Evolutionary conservation across 1,140 invertebrate genomes (phyloP).

Genomic region (Drosophila bocki): DNA sequence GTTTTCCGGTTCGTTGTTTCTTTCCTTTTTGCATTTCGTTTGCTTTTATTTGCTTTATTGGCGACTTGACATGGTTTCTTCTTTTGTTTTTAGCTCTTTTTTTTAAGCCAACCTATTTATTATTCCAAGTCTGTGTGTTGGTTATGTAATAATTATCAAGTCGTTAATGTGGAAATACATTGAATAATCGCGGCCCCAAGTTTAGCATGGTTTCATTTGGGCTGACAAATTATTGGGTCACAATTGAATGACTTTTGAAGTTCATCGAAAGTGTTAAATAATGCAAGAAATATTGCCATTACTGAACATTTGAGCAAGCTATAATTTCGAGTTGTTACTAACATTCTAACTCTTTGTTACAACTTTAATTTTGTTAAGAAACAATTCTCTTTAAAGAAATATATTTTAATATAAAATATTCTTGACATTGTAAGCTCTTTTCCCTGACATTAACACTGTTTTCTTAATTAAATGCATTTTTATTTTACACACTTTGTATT

Average conservation of each 20-base stretch:
- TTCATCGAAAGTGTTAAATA: not conserved
- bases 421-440: not conserved
- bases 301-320: not conserved
- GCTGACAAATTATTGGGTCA: conserved; percentile 16
- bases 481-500: too few species aligned
- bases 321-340: not conserved
- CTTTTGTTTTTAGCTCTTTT: conserved; percentile 40
- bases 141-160: conserved; percentile 76
- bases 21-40: conserved; percentile 62
- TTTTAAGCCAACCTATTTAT: conserved; percentile 55
- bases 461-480: too few species aligned
- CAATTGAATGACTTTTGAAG: conserved; percentile 9
- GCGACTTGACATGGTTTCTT: conserved; percentile 72
- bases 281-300: not conserved
- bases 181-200: conserved; percentile 46
- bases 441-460: not conserved
- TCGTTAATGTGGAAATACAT: conserved; percentile 55
- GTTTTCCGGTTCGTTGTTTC: conserved; percentile 54
- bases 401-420: not conserved
- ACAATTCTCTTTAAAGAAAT: not conserved
- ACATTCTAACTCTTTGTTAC: too few species aligned
- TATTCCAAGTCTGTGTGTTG: conserved; percentile 59
- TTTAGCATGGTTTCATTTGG: conserved; percentile 27
- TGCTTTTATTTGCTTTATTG: conserved; percentile 58
- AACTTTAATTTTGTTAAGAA: too few species aligned